Base-by-base conservation (phyloP, 2,888 invertebrate genomes). In the Pterostichus niger region DNA sequence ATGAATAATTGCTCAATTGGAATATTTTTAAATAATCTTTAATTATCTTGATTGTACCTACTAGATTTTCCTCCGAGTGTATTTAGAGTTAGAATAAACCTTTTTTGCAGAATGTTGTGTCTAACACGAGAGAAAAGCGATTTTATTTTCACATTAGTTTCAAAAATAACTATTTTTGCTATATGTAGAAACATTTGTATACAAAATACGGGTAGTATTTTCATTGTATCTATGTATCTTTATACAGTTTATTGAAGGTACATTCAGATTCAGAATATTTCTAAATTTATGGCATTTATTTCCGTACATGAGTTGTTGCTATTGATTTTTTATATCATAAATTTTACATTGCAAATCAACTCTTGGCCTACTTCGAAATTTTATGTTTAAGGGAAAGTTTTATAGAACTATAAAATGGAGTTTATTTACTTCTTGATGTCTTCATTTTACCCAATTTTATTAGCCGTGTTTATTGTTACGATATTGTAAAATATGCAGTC, bases 311-410 rank as follows among this genome's bases (percentile, higher is more conserved):
- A 17, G 11, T 46, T 24, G 13, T 68, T 40, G 40, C 31, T 71
- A 71, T 46, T 71, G 71, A 46, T 71, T 64, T n/a, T 64, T 10
- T 33, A 33, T 31, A 46, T 44, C 44, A 9, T 71, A 46, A 1
- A 49, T 75, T 75, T 75, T 52, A 52, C 75, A 54, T 52, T 52
- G 52, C 33, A 75, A 73, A 52, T 75, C 46, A 75, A 75, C 13
- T 54, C 15, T 71, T 49, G 73, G 49, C 46, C 73, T 52, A 75
- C 54, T 54, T 52, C n/a, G 75, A 33, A 54, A 13, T 75, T 75
- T 75, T 52, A 75, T 75, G 54, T 33, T 5, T 7, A 64, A 33
- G 54, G 52, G 75, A 75, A 75, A 75, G 54, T 75, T 75, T 75
- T 75, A 75, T 54, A 52, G 75, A 75, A 75, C 54, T 15, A 54